Base-by-base conservation (phyloP, 1,140 invertebrate genomes). In the Helicoverpa zea region DNA sequence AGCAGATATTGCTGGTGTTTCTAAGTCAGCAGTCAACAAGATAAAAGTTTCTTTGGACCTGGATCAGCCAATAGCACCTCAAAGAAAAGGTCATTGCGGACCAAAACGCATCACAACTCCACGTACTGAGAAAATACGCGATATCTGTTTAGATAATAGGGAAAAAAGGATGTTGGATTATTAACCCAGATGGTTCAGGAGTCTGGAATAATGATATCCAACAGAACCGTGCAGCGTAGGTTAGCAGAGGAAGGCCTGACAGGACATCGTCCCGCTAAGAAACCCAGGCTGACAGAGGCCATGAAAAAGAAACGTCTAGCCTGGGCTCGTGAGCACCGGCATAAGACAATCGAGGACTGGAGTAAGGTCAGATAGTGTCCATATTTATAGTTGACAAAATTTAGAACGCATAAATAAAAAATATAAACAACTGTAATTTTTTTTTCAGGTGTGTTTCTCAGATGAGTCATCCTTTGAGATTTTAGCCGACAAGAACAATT, bases 191-290 rank as follows among this genome's bases (percentile, higher is more conserved):
- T 58, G 10, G 52, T 59, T 11, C 43, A 75, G 18, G 54, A 81
- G 18, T 59, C 47, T 12, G 63, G n/a, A n/a, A 77, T 78, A 51
- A 9, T 12, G 9, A 16, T 78, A 49, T 78, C 68, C 3, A 59
- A 78, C 14, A 74, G 74, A 58, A 82, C 75, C 47, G 75, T 82
- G 14, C 58, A 63, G 64, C 35, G 81, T 4, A 63, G 74, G 29
- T 78, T 78, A 52, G 74, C 59, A 58, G 81, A 82, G 14, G 74
- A 77, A 78, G 68, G 43, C n/a, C n/a, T n/a, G n/a, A n/a, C n/a
- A n/a, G n/a, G n/a, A n/a, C n/a, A n/a, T n/a, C n/a, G n/a, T n/a
- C n/a, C n/a, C n/a, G n/a, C n/a, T n/a, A n/a, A n/a, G n/a, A n/a
- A n/a, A n/a, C n/a, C n/a, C n/a, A n/a, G n/a, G n/a, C n/a, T n/a